Conservation (phyloP, 2,888 invertebrate species). For the Boloria euphrosyne region DNA sequence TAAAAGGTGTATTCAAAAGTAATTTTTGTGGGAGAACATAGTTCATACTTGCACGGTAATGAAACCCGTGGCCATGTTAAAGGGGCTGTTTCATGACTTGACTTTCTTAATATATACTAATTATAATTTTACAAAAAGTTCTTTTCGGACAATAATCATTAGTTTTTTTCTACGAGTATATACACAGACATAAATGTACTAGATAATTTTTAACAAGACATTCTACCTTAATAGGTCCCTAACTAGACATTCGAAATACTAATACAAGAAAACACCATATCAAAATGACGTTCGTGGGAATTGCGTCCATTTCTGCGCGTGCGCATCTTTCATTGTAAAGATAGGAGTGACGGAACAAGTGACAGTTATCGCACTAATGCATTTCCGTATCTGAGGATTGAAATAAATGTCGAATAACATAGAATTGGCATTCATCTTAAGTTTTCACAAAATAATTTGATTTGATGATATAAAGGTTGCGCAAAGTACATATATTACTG, state of each 20-base stretch:
- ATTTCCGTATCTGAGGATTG: slow-evolving; percentile 46
- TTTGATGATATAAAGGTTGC: neutral
- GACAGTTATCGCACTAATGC: slow-evolving; percentile 62
- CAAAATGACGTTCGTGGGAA: slow-evolving; percentile 55
- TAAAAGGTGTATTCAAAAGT: neutral
- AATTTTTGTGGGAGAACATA: neutral
- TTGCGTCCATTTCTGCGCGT: slow-evolving; percentile 53
- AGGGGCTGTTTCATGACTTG: too few relatives aligned
- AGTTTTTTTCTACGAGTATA: too few relatives aligned
- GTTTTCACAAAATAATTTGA: neutral
- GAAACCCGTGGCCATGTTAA: too few relatives aligned
- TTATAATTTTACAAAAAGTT: too few relatives aligned
- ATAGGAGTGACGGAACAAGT: slow-evolving; percentile 54
- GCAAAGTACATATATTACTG: too few relatives aligned
- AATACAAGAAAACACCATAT: slow-evolving; percentile 19
- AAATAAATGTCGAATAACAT: slow-evolving; percentile 10
- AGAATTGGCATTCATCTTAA: neutral
- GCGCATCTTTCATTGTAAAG: slow-evolving; percentile 57
- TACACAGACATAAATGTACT: too few relatives aligned
- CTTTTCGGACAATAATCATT: too few relatives aligned
- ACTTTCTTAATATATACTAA: too few relatives aligned
- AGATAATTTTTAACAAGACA: neutral
- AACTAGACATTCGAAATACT: slow-evolving; percentile 13
- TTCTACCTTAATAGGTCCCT: neutral
- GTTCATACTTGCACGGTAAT: neutral